These are phyloP conservation scores for Lochmaea capreae DNA, from an alignment of 2,888 invertebrate genomes.

Conservation along the genomic window DNA sequence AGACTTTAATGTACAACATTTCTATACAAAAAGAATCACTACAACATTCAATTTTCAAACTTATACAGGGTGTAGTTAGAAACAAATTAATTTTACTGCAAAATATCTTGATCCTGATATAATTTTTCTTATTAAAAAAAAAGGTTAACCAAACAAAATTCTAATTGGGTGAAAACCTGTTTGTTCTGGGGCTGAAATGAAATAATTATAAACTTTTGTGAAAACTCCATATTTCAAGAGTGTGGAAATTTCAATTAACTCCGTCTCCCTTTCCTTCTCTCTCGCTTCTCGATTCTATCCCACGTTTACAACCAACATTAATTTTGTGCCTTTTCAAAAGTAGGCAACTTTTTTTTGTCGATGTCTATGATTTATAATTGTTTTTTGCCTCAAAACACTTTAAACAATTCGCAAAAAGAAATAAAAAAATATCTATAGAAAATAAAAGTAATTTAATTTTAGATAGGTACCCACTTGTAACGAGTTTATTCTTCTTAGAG, in stretches of 20 bases:
- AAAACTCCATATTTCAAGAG: conserved; percentile 10
- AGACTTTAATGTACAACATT: too few relatives aligned
- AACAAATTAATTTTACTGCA: too few relatives aligned
- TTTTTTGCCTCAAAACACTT: too few relatives aligned
- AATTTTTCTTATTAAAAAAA: background rate
- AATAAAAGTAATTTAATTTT: background rate
- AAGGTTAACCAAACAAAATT: background rate
- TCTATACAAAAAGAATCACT: too few relatives aligned
- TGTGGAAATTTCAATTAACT: conserved; percentile 13
- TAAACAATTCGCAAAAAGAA: too few relatives aligned
- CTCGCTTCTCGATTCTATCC: background rate
- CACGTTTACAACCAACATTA: conserved; percentile 6
- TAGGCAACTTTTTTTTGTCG: background rate
- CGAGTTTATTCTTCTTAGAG: conserved; percentile 8
- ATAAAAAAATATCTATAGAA: too few relatives aligned
- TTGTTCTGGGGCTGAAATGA: background rate
- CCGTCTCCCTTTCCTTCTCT: background rate
- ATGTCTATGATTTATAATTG: background rate
- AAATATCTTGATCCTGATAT: background rate
- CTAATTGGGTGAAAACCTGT: conserved; percentile 16
- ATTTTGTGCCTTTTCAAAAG: background rate
- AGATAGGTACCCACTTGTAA: background rate
- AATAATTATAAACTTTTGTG: conserved; percentile 14
- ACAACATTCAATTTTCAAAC: too few relatives aligned
- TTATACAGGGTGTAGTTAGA: too few relatives aligned